Conservation (phyloP, 1,140 invertebrate genomes). For the Sitodiplosis mosellana region DNA sequence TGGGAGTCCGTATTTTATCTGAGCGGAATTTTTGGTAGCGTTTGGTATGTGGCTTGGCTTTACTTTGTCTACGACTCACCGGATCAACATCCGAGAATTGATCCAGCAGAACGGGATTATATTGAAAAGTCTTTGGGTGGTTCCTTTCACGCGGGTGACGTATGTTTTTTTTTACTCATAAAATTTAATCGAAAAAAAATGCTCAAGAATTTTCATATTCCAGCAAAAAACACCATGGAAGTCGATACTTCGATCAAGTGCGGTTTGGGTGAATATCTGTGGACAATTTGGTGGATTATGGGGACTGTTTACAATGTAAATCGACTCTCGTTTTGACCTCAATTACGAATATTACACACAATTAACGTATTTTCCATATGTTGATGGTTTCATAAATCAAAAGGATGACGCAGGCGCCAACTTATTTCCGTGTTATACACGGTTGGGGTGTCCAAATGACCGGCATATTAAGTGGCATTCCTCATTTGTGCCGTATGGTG, state of each 20-base stretch:
- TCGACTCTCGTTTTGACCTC: not conserved
- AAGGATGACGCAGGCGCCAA: constrained; percentile 64
- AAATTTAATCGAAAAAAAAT: not conserved
- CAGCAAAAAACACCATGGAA: constrained; percentile 45
- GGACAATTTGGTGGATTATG: constrained; percentile 67
- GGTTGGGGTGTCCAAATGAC: constrained; percentile 58
- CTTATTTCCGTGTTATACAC: constrained; percentile 68
- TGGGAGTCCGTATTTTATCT: constrained; percentile 64
- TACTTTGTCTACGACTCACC: constrained; percentile 47
- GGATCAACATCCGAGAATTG: constrained; percentile 53
- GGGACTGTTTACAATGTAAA: constrained; percentile 28
- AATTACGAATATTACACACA: no score
- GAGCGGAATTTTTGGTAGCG: constrained; percentile 38
- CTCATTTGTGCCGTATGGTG: constrained; percentile 39
- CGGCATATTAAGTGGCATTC: constrained; percentile 42
- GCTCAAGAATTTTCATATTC: not conserved
- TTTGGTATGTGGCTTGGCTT: constrained; percentile 50
- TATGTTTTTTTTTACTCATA: constrained; percentile 3
- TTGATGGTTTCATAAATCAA: constrained; percentile 40
- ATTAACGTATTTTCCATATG: no score
- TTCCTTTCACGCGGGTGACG: constrained; percentile 25
- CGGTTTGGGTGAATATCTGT: constrained; percentile 59
- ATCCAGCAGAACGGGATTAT: constrained; percentile 38
- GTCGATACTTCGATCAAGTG: constrained; percentile 45
- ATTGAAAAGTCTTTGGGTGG: constrained; percentile 37